phyloP scores from a whole-genome alignment of 92 coral and sea anemone genomes.

The Parazoanthus darwini region DNA sequence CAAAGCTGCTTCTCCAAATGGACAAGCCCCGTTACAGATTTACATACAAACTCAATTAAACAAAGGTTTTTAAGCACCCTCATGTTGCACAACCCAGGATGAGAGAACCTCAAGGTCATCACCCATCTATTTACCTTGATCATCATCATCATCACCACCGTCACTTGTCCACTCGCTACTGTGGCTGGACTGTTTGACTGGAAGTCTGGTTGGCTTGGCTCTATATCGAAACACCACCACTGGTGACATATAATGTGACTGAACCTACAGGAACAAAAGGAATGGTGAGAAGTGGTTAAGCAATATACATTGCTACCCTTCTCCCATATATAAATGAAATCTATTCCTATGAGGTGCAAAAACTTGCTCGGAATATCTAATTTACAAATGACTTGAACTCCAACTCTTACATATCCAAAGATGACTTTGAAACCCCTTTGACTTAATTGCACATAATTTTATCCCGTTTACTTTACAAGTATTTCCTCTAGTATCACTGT shows the following conservation, averaged over 20 bases:
- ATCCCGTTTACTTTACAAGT: too few relatives aligned
- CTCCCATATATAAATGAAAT: neutral
- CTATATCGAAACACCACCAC: slow-evolving; percentile 87
- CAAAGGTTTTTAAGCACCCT: too few relatives aligned
- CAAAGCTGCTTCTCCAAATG: too few relatives aligned
- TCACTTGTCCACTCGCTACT: slow-evolving; percentile 56
- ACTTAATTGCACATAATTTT: too few relatives aligned
- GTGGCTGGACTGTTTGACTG: slow-evolving; percentile 39
- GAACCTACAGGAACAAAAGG: slow-evolving; percentile 60
- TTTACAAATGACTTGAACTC: too few relatives aligned
- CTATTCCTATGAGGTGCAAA: neutral
- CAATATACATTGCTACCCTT: neutral
- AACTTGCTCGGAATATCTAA: neutral
- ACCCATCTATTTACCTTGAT: slow-evolving; percentile 63
- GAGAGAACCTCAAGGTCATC: neutral
- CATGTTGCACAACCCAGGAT: too few relatives aligned
- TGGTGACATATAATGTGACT: slow-evolving; percentile 91
- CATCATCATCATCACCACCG: slow-evolving; percentile 69
- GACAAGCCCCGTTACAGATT: too few relatives aligned
- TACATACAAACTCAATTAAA: too few relatives aligned
- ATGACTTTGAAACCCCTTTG: too few relatives aligned
- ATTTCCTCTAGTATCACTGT: too few relatives aligned
- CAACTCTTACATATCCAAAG: too few relatives aligned
- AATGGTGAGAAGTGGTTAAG: neutral
- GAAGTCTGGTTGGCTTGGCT: slow-evolving; percentile 64